phyloP scores from a whole-genome alignment of 2,113 vertebrate genomes.

The Pomatostomus ruficeps region DNA sequence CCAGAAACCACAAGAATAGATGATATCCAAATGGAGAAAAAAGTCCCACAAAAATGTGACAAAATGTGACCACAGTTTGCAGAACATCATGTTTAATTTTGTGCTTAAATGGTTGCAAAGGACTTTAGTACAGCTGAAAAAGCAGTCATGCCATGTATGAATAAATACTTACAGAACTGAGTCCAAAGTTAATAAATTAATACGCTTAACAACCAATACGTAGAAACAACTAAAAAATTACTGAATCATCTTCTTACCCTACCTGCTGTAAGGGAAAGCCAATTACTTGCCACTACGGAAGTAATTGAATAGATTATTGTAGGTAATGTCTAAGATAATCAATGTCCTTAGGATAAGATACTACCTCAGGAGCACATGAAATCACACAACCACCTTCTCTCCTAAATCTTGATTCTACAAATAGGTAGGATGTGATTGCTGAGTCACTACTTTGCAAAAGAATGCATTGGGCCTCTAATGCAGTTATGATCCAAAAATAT shows the following conservation, averaged over 20 bases:
- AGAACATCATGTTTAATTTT: neutral
- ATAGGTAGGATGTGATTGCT: neutral
- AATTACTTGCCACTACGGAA: neutral
- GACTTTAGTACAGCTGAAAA: neutral
- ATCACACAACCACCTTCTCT: neutral
- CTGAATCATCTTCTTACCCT: rapidly evolving
- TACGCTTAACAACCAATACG: neutral
- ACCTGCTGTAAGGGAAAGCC: neutral
- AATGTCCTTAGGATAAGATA: neutral
- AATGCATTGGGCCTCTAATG: neutral
- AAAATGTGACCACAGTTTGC: neutral
- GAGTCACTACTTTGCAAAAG: neutral
- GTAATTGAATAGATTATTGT: neutral
- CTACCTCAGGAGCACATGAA: neutral
- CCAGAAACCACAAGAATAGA: neutral
- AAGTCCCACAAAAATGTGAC: neutral
- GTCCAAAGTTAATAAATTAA: neutral
- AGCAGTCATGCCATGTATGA: neutral
- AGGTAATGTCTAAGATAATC: neutral
- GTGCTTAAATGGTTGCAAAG: neutral
- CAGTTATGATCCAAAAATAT: neutral
- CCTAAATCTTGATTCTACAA: neutral
- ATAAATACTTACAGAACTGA: neutral
- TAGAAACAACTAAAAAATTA: neutral
- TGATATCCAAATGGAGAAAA: neutral